A percentile compares a stretch with the other conserved stretches of the same genome.
These are phyloP conservation scores for Leptinotarsa undecemlineata DNA, from an alignment of 1,140 invertebrate genomes.

Conservation along the genomic window DNA sequence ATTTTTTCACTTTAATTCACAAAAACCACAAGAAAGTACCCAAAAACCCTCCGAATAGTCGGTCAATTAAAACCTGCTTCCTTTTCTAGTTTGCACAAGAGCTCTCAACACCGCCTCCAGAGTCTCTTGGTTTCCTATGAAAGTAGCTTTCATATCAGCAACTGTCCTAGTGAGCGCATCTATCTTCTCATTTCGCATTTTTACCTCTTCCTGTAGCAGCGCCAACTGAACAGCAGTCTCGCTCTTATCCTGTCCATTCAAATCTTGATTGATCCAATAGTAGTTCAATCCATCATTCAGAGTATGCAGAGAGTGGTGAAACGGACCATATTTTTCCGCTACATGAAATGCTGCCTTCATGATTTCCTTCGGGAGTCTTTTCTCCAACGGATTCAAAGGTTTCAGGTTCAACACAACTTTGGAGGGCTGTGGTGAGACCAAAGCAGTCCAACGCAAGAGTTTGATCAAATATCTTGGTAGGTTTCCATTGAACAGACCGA, in stretches of 20 bases:
- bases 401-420: constrained; percentile 30
- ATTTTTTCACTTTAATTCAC: no score
- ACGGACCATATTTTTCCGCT: constrained; percentile 13
- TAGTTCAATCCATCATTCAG: constrained; percentile 16
- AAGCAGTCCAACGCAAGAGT: constrained; percentile 16
- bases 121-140: constrained; percentile 2
- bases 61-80: background rate
- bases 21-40: no score
- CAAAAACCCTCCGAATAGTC: no score
- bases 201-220: background rate
- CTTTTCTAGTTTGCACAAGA: constrained; percentile 8
- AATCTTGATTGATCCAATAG: constrained; percentile 2
- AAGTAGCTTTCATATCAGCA: constrained; percentile 10
- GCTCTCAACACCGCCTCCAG: constrained; percentile 8
- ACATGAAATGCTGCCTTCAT: constrained; percentile 31
- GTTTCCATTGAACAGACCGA: constrained; percentile 27
- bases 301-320: background rate
- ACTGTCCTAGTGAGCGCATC: background rate
- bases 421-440: constrained; percentile 30
- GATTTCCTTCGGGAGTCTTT: constrained; percentile 26
- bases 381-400: constrained; percentile 33
- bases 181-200: constrained; percentile 5
- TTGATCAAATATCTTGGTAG: constrained; percentile 25
- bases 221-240: background rate
- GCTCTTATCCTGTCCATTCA: background rate